Evolutionary conservation across 2,888 invertebrate genomes (phyloP).

Genomic region (Diloba caeruleocephala): DNA sequence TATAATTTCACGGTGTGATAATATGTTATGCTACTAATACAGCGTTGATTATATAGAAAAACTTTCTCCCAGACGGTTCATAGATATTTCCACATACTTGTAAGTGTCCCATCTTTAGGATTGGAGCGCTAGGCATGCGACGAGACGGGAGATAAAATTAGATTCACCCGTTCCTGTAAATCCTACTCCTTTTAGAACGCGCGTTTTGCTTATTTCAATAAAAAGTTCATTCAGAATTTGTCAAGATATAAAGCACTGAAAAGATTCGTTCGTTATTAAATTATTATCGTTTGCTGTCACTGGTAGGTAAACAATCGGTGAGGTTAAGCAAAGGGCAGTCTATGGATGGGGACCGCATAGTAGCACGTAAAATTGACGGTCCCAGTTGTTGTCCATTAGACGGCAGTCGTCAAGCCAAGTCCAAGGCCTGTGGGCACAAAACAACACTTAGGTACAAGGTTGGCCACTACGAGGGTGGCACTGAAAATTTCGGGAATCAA

Average conservation of each 20-base stretch:
- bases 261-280: constrained; percentile 20
- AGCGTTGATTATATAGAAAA: constrained; percentile 15
- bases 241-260: constrained; percentile 26
- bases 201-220: constrained; percentile 35
- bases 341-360: too few species aligned
- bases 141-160: constrained; percentile 78
- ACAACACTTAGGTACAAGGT: too few species aligned
- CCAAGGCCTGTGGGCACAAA: too few species aligned
- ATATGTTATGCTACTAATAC: constrained; percentile 5
- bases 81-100: constrained; percentile 43
- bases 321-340: too few species aligned
- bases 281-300: too few species aligned
- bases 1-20: too few species aligned
- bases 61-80: constrained; percentile 8
- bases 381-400: too few species aligned
- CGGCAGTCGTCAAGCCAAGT: too few species aligned
- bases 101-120: constrained; percentile 47
- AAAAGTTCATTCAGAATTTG: constrained; percentile 36
- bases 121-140: constrained; percentile 76
- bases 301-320: too few species aligned
- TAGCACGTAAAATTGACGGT: too few species aligned
- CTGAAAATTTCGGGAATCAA: too few species aligned
- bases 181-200: constrained; percentile 63
- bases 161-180: constrained; percentile 70
- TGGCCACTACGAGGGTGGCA: too few species aligned